Evolutionary conservation across 2,113 vertebrate genomes (phyloP).

Genomic region (Larimichthys polyactis): DNA sequence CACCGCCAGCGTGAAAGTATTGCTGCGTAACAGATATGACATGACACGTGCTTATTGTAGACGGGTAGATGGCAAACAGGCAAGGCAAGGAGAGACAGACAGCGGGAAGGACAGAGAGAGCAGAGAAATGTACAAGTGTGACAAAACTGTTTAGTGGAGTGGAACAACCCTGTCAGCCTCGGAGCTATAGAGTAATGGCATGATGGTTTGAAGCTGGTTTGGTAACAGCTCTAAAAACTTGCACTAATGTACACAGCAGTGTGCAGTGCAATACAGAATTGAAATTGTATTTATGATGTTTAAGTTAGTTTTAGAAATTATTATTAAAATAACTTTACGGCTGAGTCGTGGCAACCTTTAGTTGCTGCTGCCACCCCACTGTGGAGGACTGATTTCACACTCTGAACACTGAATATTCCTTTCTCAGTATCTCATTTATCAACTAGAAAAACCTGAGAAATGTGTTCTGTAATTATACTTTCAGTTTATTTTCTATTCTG

Average conservation of each 20-base stretch:
- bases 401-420: too few species aligned
- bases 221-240: background rate
- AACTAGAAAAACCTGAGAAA: too few species aligned
- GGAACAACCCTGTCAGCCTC: background rate
- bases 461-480: too few species aligned
- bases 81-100: background rate
- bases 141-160: background rate
- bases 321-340: too few species aligned
- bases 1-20: slow-evolving; percentile 97
- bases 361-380: too few species aligned
- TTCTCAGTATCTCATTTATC: too few species aligned
- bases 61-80: background rate
- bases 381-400: too few species aligned
- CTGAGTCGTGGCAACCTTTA: too few species aligned
- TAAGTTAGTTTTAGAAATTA: too few species aligned
- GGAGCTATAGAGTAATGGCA: background rate
- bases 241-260: background rate
- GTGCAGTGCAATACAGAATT: background rate
- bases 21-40: slow-evolving; percentile 83
- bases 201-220: background rate
- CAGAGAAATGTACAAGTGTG: background rate
- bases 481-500: too few species aligned
- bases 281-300: background rate
- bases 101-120: background rate
- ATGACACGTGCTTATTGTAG: background rate